Evolutionary conservation across 2,888 invertebrate genomes (phyloP).

Genomic region (Tricholauxania praeusta): DNA sequence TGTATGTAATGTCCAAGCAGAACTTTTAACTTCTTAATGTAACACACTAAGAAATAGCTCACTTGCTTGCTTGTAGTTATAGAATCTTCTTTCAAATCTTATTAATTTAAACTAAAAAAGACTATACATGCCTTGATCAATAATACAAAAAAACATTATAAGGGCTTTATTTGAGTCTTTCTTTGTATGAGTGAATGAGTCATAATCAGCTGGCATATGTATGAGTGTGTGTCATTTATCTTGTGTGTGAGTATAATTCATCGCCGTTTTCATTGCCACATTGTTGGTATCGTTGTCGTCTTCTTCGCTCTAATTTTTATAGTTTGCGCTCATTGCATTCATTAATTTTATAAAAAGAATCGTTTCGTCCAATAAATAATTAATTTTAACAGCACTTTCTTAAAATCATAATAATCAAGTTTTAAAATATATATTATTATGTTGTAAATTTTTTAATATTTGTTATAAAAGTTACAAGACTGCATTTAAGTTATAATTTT

Average conservation of each 20-base stretch:
- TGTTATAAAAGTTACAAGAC: too few relatives aligned
- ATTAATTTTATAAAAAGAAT: conserved; percentile 65
- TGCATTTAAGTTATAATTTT: too few relatives aligned
- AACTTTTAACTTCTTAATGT: too few relatives aligned
- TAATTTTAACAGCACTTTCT: conserved; percentile 60
- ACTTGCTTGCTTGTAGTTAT: too few relatives aligned
- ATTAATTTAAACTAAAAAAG: too few relatives aligned
- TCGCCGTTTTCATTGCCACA: conserved; percentile 2
- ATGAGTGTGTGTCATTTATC: background rate
- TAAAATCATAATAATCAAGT: conserved; percentile 37
- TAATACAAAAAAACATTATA: too few relatives aligned
- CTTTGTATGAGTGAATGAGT: conserved; percentile 14
- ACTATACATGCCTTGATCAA: too few relatives aligned
- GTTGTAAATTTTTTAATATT: too few relatives aligned
- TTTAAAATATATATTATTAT: too few relatives aligned
- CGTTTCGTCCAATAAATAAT: conserved; percentile 63
- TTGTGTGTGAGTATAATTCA: background rate
- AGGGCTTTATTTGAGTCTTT: background rate
- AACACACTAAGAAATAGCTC: too few relatives aligned
- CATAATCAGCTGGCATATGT: background rate
- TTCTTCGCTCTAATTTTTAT: conserved; percentile 46
- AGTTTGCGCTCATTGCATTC: conserved; percentile 61
- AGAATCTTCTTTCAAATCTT: too few relatives aligned
- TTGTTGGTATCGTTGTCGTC: background rate
- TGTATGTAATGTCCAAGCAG: too few relatives aligned